phyloP scores from a whole-genome alignment of 1,140 invertebrate genomes.

The Trinorchestia longiramus region DNA sequence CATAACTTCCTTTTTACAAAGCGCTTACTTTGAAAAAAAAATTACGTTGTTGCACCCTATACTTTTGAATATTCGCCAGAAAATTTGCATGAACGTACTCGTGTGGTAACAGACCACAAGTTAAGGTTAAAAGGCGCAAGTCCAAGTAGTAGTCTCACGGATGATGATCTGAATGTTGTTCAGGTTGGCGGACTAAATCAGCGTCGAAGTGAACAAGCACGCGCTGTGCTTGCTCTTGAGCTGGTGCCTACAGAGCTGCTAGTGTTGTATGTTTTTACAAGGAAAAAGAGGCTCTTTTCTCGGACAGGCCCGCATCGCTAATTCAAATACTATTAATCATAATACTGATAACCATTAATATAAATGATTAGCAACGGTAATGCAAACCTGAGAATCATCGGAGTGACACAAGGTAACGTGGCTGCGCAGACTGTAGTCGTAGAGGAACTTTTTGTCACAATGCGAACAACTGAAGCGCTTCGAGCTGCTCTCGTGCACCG shows the following conservation, averaged over 20 bases:
- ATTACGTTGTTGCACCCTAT: too few species aligned
- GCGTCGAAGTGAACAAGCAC: background rate
- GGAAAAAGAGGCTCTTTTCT: background rate
- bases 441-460: slow-evolving; percentile 64
- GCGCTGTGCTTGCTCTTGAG: slow-evolving; percentile 45
- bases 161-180: too few species aligned
- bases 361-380: background rate
- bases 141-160: too few species aligned
- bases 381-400: background rate
- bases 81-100: too few species aligned
- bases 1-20: too few species aligned
- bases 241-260: slow-evolving; percentile 56
- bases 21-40: too few species aligned
- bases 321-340: background rate
- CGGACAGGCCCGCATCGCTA: background rate
- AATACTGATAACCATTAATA: background rate
- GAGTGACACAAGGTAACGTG: slow-evolving; percentile 57
- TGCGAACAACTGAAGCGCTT: slow-evolving; percentile 58
- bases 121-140: too few species aligned
- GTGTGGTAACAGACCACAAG: too few species aligned
- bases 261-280: background rate
- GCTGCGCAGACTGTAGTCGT: slow-evolving; percentile 64
- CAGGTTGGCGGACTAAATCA: background rate
- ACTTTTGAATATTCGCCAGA: too few species aligned
- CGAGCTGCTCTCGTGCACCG: slow-evolving; percentile 59